Conservation (phyloP, 2,888 invertebrate species). For the Drosophila tanythrix region DNA sequence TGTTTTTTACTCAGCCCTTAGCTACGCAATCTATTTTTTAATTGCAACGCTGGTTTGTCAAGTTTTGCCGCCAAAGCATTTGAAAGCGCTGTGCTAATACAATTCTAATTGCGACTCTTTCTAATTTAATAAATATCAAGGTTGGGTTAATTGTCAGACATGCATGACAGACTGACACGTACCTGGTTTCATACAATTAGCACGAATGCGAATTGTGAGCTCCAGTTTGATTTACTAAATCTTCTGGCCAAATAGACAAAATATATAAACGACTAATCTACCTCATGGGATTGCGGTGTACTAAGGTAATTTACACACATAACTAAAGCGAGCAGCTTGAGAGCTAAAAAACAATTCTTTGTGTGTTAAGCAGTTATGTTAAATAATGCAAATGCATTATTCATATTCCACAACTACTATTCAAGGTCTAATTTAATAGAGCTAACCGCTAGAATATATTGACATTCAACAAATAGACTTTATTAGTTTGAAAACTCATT, state of each 20-base stretch:
- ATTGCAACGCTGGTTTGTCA: conserved; percentile 18
- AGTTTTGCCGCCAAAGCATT: conserved; percentile 47
- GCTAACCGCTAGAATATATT: not conserved
- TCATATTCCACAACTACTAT: not conserved
- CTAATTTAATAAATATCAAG: conserved; percentile 64
- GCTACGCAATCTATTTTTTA: conserved; percentile 4
- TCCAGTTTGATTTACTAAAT: conserved; percentile 25
- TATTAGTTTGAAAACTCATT: not conserved
- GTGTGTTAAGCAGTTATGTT: conserved; percentile 46
- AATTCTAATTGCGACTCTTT: conserved; percentile 62
- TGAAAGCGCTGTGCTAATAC: conserved; percentile 46
- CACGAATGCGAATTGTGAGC: not conserved
- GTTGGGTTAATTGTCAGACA: conserved; percentile 42
- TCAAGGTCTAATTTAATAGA: conserved; percentile 6
- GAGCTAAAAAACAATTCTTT: conserved; percentile 7
- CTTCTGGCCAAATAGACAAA: conserved; percentile 16
- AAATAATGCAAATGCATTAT: conserved; percentile 24
- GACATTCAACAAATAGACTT: not conserved
- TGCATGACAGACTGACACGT: conserved; percentile 20
- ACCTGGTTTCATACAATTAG: conserved; percentile 12
- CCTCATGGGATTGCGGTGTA: conserved; percentile 16
- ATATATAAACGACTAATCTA: conserved; percentile 5
- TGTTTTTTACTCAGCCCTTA: not conserved
- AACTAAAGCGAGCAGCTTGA: conserved; percentile 15
- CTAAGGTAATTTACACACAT: conserved; percentile 45